These are phyloP conservation scores for Alosa sapidissima DNA, from an alignment of 2,797 vertebrate genomes.

Conservation along the genomic window DNA sequence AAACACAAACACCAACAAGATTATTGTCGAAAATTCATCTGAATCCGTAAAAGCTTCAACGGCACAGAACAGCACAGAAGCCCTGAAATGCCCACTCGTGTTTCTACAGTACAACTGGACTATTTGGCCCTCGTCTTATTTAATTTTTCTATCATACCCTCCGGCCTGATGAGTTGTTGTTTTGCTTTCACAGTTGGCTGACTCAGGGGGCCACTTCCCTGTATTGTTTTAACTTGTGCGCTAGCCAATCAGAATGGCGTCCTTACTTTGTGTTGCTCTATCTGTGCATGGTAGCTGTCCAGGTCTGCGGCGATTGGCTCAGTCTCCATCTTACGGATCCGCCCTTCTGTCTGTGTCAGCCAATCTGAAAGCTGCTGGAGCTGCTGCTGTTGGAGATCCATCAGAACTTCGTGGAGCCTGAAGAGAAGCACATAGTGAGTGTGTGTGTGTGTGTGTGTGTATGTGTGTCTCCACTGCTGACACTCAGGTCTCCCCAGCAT, in stretches of 20 bases:
- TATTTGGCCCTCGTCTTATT: too few relatives aligned
- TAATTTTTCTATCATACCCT: too few relatives aligned
- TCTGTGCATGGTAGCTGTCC: constrained; percentile 79
- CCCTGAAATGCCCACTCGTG: too few relatives aligned
- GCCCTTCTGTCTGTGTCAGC: constrained; percentile 87
- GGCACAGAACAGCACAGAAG: too few relatives aligned
- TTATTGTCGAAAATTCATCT: too few relatives aligned
- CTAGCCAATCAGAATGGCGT: not conserved
- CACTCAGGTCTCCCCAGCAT: constrained; percentile 76
- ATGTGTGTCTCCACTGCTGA: not conserved
- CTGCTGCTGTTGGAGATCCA: constrained; percentile 95
- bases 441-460: not conserved
- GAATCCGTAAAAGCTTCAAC: too few relatives aligned
- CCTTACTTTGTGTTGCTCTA: constrained; percentile 92
- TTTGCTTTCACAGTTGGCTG: not conserved
- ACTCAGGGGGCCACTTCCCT: not conserved
- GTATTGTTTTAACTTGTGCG: not conserved
- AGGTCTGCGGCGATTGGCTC: constrained; percentile 73
- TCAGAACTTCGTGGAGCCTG: constrained; percentile 94
- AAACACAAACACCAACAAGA: too few relatives aligned
- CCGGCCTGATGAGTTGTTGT: not conserved
- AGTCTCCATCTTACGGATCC: constrained; percentile 89
- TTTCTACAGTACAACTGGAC: too few relatives aligned
- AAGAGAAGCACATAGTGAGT: not conserved
- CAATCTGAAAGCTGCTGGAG: constrained; percentile 93